A percentile compares a stretch with the other conserved stretches of the same genome.
Evolutionary conservation across 2,888 invertebrate genomes (phyloP).

Genomic region (Tenthredo mesomela): DNA sequence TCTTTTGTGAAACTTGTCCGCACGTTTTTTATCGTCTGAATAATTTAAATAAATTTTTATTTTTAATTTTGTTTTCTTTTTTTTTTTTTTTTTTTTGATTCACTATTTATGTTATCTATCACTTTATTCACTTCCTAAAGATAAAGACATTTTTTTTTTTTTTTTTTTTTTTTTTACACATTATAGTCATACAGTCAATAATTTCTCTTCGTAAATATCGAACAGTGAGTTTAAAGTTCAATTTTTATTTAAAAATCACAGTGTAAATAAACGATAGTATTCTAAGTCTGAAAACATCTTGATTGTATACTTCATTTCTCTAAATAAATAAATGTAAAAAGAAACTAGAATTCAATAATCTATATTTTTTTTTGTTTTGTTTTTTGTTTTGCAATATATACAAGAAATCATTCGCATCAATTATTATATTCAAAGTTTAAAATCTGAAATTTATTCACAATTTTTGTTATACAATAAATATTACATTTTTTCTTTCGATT

Average conservation of each 20-base stretch:
- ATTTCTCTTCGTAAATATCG: background rate
- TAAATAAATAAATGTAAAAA: too few relatives aligned
- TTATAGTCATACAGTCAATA: background rate
- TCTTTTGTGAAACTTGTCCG: too few relatives aligned
- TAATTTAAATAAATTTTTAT: too few relatives aligned
- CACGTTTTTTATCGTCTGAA: background rate
- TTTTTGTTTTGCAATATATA: too few relatives aligned
- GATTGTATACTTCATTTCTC: background rate
- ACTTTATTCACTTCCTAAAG: background rate
- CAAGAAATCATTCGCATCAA: too few relatives aligned
- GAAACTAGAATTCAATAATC: too few relatives aligned
- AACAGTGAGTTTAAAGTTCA: background rate
- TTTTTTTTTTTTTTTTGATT: background rate
- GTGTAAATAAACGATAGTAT: background rate
- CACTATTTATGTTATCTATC: background rate
- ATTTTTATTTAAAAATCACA: background rate
- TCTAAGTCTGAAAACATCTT: background rate
- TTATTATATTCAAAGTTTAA: too few relatives aligned
- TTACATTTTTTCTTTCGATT: background rate
- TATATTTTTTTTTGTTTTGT: too few relatives aligned
- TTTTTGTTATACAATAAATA: background rate
- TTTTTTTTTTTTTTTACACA: background rate
- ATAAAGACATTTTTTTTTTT: background rate
- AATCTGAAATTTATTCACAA: background rate
- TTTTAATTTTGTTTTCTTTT: background rate